Percentiles rank a stretch among this genome's conserved stretches.
Conservation (phyloP, 2,888 invertebrate species). For the Chaetoderma sp. region DNA sequence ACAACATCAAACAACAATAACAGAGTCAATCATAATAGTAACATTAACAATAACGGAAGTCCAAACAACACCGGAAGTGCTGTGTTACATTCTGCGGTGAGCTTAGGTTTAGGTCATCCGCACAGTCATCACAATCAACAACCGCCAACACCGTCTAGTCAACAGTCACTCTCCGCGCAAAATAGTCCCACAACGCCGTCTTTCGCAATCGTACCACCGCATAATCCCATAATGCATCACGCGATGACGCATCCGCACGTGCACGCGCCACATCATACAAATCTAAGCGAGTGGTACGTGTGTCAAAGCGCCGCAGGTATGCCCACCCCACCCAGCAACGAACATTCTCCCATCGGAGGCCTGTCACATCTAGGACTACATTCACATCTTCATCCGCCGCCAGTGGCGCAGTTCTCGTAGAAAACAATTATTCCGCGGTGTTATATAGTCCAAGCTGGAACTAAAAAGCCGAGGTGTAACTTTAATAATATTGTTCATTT, state of each 20-base stretch:
- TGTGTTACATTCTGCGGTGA: too few species aligned
- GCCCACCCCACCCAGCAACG: slow-evolving; percentile 77
- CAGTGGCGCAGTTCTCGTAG: slow-evolving; percentile 59
- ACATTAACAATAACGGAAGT: slow-evolving; percentile 7
- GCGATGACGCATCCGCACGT: slow-evolving; percentile 42
- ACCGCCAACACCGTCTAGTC: slow-evolving; percentile 37
- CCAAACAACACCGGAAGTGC: too few species aligned
- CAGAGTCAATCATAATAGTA: slow-evolving; percentile 58
- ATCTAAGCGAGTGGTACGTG: slow-evolving; percentile 84
- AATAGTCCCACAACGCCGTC: slow-evolving; percentile 20
- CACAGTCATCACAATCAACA: neutral
- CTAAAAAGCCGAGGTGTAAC: too few species aligned
- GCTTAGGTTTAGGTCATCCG: too few species aligned
- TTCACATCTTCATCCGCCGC: slow-evolving; percentile 57
- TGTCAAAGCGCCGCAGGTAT: slow-evolving; percentile 77
- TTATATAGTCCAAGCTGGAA: too few species aligned
- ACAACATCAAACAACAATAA: too few species aligned
- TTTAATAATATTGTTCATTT: too few species aligned
- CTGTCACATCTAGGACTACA: slow-evolving; percentile 40
- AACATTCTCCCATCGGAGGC: slow-evolving; percentile 74
- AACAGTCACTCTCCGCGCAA: slow-evolving; percentile 55
- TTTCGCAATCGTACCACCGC: slow-evolving; percentile 19
- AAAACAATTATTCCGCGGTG: too few species aligned
- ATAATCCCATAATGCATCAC: slow-evolving; percentile 17
- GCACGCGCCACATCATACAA: slow-evolving; percentile 69